phyloP scores from a whole-genome alignment of 2,797 vertebrate genomes.

The Enoplosus armatus region DNA sequence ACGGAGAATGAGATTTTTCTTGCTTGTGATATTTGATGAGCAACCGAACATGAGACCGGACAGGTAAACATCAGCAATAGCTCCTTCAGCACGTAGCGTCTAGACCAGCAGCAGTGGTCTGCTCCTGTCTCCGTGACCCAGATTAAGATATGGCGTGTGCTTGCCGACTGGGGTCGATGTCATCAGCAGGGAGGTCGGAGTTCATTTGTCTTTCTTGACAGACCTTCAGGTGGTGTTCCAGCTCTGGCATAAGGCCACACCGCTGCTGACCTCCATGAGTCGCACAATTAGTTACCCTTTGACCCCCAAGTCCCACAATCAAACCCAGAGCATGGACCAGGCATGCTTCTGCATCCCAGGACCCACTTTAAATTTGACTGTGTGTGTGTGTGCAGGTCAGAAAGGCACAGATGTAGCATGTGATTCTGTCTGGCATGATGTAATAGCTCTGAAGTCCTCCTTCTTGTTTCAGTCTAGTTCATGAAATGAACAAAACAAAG shows the following conservation, averaged over 20 bases:
- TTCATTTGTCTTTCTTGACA: conserved; percentile 82
- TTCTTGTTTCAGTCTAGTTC: conserved; percentile 27
- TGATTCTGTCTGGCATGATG: conserved; percentile 41
- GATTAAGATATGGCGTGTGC: conserved; percentile 67
- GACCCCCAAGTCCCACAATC: conserved; percentile 75
- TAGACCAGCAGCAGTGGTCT: conserved; percentile 25
- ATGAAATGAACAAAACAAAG: conserved; percentile 51
- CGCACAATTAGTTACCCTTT: conserved; percentile 85
- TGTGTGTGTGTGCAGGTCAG: conserved; percentile 16
- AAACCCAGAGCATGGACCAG: conserved; percentile 57
- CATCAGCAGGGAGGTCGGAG: conserved; percentile 75
- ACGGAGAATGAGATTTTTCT: neutral
- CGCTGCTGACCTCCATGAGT: conserved; percentile 75
- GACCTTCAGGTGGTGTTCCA: conserved; percentile 74
- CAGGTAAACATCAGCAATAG: conserved; percentile 47
- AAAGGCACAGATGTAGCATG: conserved; percentile 20
- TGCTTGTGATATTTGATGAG: conserved; percentile 33
- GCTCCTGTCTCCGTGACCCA: conserved; percentile 54
- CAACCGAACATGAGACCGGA: conserved; percentile 20
- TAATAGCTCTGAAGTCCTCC: conserved; percentile 30
- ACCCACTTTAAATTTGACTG: conserved; percentile 63
- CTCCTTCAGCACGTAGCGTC: conserved; percentile 32
- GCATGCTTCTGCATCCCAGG: conserved; percentile 79
- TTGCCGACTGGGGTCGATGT: conserved; percentile 68
- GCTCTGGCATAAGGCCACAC: conserved; percentile 67